Conservation (phyloP, 2,888 invertebrate species). For the Theretra japonica region DNA sequence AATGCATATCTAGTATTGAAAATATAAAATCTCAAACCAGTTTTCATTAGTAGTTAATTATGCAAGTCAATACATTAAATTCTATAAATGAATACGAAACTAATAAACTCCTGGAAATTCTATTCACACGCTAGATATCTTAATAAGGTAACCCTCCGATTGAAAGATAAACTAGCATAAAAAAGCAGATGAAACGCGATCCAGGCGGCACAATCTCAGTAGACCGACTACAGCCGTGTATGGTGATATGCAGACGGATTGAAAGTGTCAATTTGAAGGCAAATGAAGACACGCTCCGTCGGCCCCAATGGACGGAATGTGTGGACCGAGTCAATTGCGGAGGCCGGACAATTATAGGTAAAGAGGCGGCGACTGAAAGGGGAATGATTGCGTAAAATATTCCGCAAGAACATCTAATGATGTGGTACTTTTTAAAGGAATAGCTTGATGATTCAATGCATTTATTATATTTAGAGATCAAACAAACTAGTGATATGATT, state of each 20-base stretch:
- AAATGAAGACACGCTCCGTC: slow-evolving; percentile 21
- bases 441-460: background rate
- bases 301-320: slow-evolving; percentile 16
- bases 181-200: background rate
- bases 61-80: background rate
- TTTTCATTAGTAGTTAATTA: background rate
- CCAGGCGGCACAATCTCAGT: slow-evolving; percentile 12
- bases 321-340: slow-evolving; percentile 15
- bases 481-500: background rate
- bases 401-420: slow-evolving; percentile 8
- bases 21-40: background rate
- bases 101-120: background rate
- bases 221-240: background rate
- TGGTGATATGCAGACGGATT: slow-evolving; percentile 16
- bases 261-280: slow-evolving; percentile 24
- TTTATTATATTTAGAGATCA: background rate
- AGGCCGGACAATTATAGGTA: slow-evolving; percentile 7
- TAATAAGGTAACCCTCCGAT: background rate
- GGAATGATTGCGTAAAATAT: slow-evolving; percentile 8
- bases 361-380: background rate
- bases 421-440: background rate
- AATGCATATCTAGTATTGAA: no score
- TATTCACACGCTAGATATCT: background rate
- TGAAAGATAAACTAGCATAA: background rate
- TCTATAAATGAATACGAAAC: background rate